Base-by-base conservation (phyloP, 2,888 invertebrate genomes). In the Exephanes ischioxanthus region DNA sequence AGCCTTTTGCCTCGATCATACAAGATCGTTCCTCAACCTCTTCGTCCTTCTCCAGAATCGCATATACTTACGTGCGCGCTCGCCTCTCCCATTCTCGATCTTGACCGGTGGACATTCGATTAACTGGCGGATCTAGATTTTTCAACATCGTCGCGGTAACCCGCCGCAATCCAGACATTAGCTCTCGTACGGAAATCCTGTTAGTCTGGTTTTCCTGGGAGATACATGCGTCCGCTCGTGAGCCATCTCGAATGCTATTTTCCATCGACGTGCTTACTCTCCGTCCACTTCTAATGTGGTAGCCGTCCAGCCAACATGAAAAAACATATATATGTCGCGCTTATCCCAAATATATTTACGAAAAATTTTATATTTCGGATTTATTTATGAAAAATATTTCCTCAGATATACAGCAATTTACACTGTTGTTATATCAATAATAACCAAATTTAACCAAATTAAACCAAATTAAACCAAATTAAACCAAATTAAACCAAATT, bases 191-290 rank as follows among this genome's bases (percentile, higher is more conserved):
- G 58, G 41, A 83, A 78, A 83, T 83, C 83, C 83, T 78, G 83
- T 83, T 83, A 73, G 51, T 83, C 83, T 72, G 83, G 83, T 83
- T 83, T 83, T 83, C 76, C 66, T 75, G 72, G 76, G 71, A 83
- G 70, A 79, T 70, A 73, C 66, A 75, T 51, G 26, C 67, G 48
- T 72, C 48, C 51, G 61, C 68, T 70, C n/a, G 61, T 30, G 68
- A 68, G 26, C 70, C 22, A 53, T 58, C 68, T 22, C 22, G 41
- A 45, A 55, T 14, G 58, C 55, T 45, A 14, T 61, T 58, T 33
- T 48, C 16, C 22, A 68, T 68, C 11, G 26, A 22, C 22, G 22
- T 3, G 14, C 45, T 26, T 48, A 26, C 68, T 19, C 53, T 53
- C 19, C 53, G n/a, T 53, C 33, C 30, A 71, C 30, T 19, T 71